Evolutionary conservation across 35 echinoderm and acorn worm genomes (phyloP), one percentile per base, ranked within the genome.

Genomic region (Acanthaster planci): DNA sequence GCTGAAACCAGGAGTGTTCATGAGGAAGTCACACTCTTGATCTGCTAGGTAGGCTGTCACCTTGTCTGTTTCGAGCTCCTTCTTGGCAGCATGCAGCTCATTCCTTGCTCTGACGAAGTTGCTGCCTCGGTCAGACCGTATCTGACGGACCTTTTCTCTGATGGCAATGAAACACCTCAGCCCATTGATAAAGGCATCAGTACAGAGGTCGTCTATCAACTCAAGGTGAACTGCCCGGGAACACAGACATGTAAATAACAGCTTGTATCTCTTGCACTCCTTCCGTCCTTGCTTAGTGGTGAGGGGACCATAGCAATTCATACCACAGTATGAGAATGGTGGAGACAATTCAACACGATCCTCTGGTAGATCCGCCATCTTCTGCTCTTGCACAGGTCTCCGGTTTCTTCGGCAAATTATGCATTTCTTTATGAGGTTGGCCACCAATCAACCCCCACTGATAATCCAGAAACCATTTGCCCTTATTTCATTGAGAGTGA

Each of bases 181-280:
- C n/a, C n/a, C n/a, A n/a, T n/a, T n/a, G n/a, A n/a, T n/a, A n/a
- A n/a, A n/a, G n/a, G n/a, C n/a, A n/a, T n/a, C n/a, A n/a, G n/a
- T n/a, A n/a, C n/a, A n/a, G n/a, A n/a, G n/a, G n/a, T n/a, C n/a
- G n/a, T n/a, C n/a, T n/a, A n/a, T n/a, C n/a, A n/a, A n/a, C n/a
- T n/a, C n/a, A n/a, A n/a, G n/a, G n/a, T n/a, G n/a, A n/a, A n/a
- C n/a, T n/a, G n/a, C n/a, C n/a, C n/a, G n/a, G n/a, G n/a, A n/a
- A n/a, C n/a, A n/a, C n/a, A n/a, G n/a, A n/a, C 88, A 92, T 0
- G 90, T 92, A 51, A 92, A 87, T 5, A 92, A 23, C 31, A 90
- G 29, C 1, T 84, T 84, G 78, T 87, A 92, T 38, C 85, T 40
- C 79, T 92, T 92, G 37, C 72, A 26, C 4, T 92, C 84, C 16